Evolutionary conservation across 2,888 invertebrate species (phyloP).

Genomic region (Hymenopus coronatus): DNA sequence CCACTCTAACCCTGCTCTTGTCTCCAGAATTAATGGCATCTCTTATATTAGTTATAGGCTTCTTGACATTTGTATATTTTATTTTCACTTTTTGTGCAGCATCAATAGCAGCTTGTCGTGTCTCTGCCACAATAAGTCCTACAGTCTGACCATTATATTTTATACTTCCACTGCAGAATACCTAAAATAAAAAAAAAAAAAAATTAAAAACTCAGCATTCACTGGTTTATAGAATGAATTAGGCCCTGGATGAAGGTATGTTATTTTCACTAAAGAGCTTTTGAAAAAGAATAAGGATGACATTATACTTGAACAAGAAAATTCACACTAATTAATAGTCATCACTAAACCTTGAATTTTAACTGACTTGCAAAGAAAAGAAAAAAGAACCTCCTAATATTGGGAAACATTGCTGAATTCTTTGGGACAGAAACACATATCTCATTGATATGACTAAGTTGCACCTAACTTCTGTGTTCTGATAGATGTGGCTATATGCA

Average conservation of each 20-base stretch:
- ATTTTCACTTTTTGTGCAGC: conserved; percentile 59
- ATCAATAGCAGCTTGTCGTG: conserved; percentile 55
- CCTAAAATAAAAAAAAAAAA: too few species aligned
- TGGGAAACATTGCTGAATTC: too few species aligned
- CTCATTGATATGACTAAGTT: too few species aligned
- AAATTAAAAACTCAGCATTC: neutral
- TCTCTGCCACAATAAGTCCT: conserved; percentile 68
- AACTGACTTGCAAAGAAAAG: neutral
- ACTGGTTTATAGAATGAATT: neutral
- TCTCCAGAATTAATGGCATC: conserved; percentile 33
- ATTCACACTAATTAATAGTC: too few species aligned
- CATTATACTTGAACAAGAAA: too few species aligned
- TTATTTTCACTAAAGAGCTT: neutral
- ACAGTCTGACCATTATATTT: conserved; percentile 70
- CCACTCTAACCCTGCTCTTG: conserved; percentile 29
- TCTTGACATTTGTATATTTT: conserved; percentile 48
- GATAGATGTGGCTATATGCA: too few species aligned
- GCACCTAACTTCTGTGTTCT: too few species aligned
- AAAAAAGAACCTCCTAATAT: neutral
- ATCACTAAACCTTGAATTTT: neutral
- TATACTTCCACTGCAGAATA: conserved; percentile 54
- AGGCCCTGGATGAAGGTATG: neutral
- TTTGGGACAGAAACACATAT: too few species aligned
- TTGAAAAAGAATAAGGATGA: neutral
- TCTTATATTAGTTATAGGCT: conserved; percentile 11